These are phyloP conservation scores for Tetramorium bicarinatum DNA, from an alignment of 2,888 invertebrate genomes.

Conservation along the genomic window DNA sequence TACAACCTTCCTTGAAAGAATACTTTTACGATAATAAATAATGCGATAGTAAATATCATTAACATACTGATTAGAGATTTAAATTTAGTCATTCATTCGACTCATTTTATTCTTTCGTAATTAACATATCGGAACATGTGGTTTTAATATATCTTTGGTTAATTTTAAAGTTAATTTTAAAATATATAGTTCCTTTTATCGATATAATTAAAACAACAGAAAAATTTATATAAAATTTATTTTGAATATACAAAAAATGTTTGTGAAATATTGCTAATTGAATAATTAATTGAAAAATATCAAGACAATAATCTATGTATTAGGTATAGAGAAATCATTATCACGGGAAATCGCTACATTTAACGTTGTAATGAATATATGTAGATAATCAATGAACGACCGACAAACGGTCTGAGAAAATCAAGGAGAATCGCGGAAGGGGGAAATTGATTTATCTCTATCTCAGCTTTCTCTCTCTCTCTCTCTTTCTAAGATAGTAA, in stretches of 20 bases:
- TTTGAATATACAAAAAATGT: not conserved
- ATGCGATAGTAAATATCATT: conserved; percentile 14
- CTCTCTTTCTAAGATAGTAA: conserved; percentile 39
- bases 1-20: not conserved
- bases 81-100: not conserved
- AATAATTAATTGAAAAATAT: not conserved
- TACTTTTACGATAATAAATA: not conserved
- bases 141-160: not conserved
- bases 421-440: conserved; percentile 38
- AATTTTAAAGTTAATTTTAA: conserved; percentile 6
- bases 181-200: not conserved
- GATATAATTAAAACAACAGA: not conserved
- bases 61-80: conserved; percentile 26
- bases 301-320: not conserved
- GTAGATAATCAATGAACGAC: conserved; percentile 9
- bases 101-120: not conserved
- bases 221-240: conserved; percentile 20
- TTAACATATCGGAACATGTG: not conserved
- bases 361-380: conserved; percentile 27
- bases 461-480: not conserved
- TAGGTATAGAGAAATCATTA: not conserved
- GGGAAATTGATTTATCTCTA: conserved; percentile 62
- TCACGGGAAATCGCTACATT: not conserved
- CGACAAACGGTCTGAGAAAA: conserved; percentile 32
- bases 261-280: not conserved